These are phyloP conservation scores for Pterostichus niger DNA, from an alignment of 2,888 invertebrate species.

Conservation along the genomic window DNA sequence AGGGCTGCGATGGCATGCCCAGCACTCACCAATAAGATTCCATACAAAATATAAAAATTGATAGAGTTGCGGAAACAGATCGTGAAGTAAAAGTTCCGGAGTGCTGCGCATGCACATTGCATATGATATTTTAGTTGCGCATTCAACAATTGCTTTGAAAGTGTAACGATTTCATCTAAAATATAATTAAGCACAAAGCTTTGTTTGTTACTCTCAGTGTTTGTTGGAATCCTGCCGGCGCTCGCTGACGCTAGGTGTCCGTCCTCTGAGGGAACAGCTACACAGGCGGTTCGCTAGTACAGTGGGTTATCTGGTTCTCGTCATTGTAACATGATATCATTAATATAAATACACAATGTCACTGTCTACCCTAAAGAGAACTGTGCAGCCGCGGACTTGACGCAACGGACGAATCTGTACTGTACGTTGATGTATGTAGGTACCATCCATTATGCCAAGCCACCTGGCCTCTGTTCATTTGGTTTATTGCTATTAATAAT, in stretches of 20 bases:
- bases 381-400: slow-evolving; percentile 21
- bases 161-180: slow-evolving; percentile 66
- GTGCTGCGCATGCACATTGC: slow-evolving; percentile 26
- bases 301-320: slow-evolving; percentile 72
- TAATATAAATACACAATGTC: slow-evolving; percentile 65
- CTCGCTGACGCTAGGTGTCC: slow-evolving; percentile 59
- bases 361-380: slow-evolving; percentile 65
- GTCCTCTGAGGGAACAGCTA: slow-evolving; percentile 60
- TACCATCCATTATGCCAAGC: slow-evolving; percentile 19
- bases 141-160: slow-evolving; percentile 67
- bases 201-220: slow-evolving; percentile 55
- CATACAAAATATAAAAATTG: slow-evolving; percentile 61
- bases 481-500: slow-evolving; percentile 76
- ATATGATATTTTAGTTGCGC: slow-evolving; percentile 60
- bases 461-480: slow-evolving; percentile 70
- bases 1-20: slow-evolving; percentile 32
- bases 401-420: slow-evolving; percentile 3
- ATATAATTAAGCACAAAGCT: slow-evolving; percentile 66
- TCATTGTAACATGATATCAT: slow-evolving; percentile 65
- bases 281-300: slow-evolving; percentile 67
- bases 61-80: slow-evolving; percentile 43
- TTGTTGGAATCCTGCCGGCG: slow-evolving; percentile 55
- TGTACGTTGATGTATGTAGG: neutral
- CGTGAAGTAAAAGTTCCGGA: slow-evolving; percentile 22
- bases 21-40: slow-evolving; percentile 40